Evolutionary conservation across 2,797 vertebrate species (phyloP), one percentile per base, ranked within the genome.

Genomic region (Knipowitschia caucasica): DNA sequence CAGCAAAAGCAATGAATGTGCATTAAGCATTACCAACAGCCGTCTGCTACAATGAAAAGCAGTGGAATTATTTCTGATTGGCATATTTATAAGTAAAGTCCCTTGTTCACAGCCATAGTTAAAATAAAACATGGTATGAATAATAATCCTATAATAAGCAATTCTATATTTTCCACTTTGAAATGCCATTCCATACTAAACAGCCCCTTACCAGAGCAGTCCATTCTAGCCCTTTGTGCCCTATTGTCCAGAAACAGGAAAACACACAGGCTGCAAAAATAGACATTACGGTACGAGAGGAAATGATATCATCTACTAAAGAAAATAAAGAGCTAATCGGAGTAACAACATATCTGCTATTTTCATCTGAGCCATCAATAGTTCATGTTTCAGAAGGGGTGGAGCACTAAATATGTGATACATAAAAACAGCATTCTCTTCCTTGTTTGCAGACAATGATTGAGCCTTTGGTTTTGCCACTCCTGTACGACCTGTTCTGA

Each of bases 251-350:
- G 50, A 75, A 53, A 59, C 56, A 43, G 74, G 64, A 77, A 82
- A 82, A 73, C 36, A 82, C 52, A 50, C 77, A 78, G 42, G 42
- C 55, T 56, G 62, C 67, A 76, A 65, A 87, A 84, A 83, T 78
- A 83, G 75, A 83, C 64, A 42, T 78, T 84, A 80, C 62, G 76
- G 73, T 68, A 80, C 71, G 67, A 74, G 56, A 78, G 77, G 78
- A 83, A 26, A 62, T 85, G 56, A 83, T 72, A 72, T 79, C 71
- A 83, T 42, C 40, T 17, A 39, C 55, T 64, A 69, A 76, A 62
- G 52, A 54, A 53, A 69, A 63, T 58, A 36, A n/a, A n/a, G 18
- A 9, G 18, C 26, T 40, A 40, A 11, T 34, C 56, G 62, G 38
- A 36, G 50, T n/a, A 29, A 47, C 51, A 15, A 11, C 14, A 58